Evolutionary conservation across 1,140 invertebrate genomes (phyloP), one percentile per base, ranked within the genome.

Genomic region (Solen grandis): DNA sequence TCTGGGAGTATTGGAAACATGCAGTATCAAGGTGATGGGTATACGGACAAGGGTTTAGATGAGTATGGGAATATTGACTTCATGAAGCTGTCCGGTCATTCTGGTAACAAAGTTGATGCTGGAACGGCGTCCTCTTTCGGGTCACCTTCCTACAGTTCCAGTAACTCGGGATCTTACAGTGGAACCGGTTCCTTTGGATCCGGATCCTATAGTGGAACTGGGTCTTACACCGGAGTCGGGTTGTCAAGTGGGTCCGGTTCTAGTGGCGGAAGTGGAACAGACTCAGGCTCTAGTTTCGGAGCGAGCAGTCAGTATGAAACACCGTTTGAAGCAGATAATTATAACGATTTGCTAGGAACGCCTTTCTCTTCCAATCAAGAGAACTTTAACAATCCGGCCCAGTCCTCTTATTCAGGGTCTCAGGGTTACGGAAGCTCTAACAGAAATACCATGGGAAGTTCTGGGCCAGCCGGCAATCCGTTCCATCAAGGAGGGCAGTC

Each of bases 261-360:
- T 54, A 54, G 27, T 54, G 52, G 52, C 8, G 52, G 27, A 19
- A 54, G 27, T 19, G 27, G 52, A 19, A 25, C n/a, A 29, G 54
- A 36, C 22, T n/a, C 68, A 27, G 68, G 68, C 41, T 74, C 52
- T 46, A 41, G 41, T 36, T 8, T 57, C 27, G 36, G 33, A 19
- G 31, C 29, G 4, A 10, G 31, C 27, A 74, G 70, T 46, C 70
- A 74, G 22, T 74, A 74, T 27, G 57, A 74, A 41, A 74, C 70
- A 22, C 70, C 70, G n/a, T 74, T 74, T 38, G 55, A 74, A 60
- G 3, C 57, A 3, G 55, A 74, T 27, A 74, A 74, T 27, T 74
- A 74, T 57, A 74, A 74, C 31, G 55, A 74, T 59, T 57, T 74
- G 13, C 55, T 74, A 27, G 70, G 29, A 4, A 74, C 46, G 13